A percentile compares a stretch with the other conserved stretches of the same genome.
These are phyloP conservation scores for Ennomos quercinarius DNA, from an alignment of 2,888 invertebrate genomes.

Conservation along the genomic window DNA sequence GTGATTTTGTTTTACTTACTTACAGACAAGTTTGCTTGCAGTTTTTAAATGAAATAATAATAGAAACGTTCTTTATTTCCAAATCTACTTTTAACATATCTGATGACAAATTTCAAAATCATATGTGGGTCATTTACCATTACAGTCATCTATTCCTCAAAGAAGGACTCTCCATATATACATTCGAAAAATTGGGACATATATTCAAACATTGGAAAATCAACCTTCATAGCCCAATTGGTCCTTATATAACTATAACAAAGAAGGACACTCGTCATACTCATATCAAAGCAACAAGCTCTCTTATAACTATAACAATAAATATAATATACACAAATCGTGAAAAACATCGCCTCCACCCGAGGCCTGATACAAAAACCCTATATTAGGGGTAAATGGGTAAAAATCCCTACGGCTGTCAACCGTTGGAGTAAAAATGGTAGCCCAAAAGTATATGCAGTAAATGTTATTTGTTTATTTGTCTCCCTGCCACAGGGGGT, in stretches of 20 bases:
- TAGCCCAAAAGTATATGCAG: conserved; percentile 52
- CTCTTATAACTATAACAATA: conserved; percentile 26
- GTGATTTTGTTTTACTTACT: too few relatives aligned
- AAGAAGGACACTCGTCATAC: conserved; percentile 5
- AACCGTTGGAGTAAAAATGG: conserved; percentile 59
- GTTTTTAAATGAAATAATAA: too few relatives aligned
- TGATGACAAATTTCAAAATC: too few relatives aligned
- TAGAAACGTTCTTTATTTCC: too few relatives aligned
- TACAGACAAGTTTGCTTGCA: too few relatives aligned
- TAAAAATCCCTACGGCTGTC: conserved; percentile 57
- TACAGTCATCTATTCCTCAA: neutral
- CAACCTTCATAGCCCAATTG: neutral
- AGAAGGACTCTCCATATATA: conserved; percentile 2
- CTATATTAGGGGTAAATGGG: conserved; percentile 32
- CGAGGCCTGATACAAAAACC: conserved; percentile 47
- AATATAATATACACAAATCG: conserved; percentile 50
- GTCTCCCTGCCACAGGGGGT: conserved; percentile 19
- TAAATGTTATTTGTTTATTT: conserved; percentile 32
- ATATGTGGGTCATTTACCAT: too few relatives aligned
- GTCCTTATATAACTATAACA: conserved; percentile 1
- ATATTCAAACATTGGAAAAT: neutral
- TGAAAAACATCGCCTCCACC: conserved; percentile 55
- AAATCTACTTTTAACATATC: too few relatives aligned
- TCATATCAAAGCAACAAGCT: conserved; percentile 37
- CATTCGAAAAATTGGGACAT: conserved; percentile 13